phyloP scores from a whole-genome alignment of 1,140 invertebrate species.

The Thaumetopoea pityocampa region DNA sequence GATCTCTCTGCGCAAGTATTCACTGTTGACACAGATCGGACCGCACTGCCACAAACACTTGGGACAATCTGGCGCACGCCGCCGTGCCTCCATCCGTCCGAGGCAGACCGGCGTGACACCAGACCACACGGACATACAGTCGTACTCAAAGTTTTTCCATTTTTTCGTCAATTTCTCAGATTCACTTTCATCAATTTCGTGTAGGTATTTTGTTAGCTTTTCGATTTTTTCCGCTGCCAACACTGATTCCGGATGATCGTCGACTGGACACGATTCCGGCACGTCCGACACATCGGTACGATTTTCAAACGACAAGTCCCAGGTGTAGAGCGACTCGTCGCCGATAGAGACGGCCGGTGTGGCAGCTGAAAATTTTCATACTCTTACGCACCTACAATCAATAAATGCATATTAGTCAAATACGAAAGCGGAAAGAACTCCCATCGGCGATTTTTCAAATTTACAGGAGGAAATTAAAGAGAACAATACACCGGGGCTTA shows the following conservation, averaged over 20 bases:
- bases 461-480: too few species aligned
- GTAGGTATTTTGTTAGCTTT: constrained; percentile 65
- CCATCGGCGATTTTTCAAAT: too few species aligned
- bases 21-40: constrained; percentile 53
- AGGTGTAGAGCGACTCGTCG: constrained; percentile 28
- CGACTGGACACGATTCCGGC: constrained; percentile 23
- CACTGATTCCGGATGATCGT: constrained; percentile 38
- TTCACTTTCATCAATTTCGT: constrained; percentile 27
- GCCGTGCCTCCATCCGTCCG: too few species aligned
- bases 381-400: constrained; percentile 60
- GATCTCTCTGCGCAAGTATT: constrained; percentile 37
- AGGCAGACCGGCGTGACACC: too few species aligned
- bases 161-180: constrained; percentile 35
- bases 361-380: constrained; percentile 60
- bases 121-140: too few species aligned
- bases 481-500: too few species aligned
- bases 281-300: constrained; percentile 43
- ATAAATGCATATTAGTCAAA: constrained; percentile 10
- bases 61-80: constrained; percentile 47
- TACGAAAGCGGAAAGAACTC: too few species aligned
- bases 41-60: constrained; percentile 68
- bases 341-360: constrained; percentile 31
- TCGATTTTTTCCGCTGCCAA: constrained; percentile 61
- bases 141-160: constrained; percentile 51
- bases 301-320: constrained; percentile 44